Conservation (phyloP, 1,140 invertebrate species). For the Drosophila subobscura region DNA sequence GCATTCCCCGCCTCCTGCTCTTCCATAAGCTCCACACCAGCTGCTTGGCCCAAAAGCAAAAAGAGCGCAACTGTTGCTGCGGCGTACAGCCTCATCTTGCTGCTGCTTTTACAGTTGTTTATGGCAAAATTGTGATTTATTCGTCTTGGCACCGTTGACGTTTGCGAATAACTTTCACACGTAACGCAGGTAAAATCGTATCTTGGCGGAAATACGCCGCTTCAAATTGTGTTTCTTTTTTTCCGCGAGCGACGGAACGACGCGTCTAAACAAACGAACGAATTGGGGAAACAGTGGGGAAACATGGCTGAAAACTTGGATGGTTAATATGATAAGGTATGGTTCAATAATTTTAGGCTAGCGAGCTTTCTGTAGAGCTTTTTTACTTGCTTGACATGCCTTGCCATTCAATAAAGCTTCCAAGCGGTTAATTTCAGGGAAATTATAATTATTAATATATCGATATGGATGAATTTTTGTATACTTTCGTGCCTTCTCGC, state of each 20-base stretch:
- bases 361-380: no score
- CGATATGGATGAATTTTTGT: no score
- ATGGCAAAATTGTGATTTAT: not conserved
- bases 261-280: not conserved
- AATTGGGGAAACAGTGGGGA: not conserved
- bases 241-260: not conserved
- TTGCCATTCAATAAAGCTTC: no score
- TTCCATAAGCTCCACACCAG: constrained; percentile 42
- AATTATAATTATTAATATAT: no score
- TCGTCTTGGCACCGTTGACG: constrained; percentile 12
- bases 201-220: constrained; percentile 28
- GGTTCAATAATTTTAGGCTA: no score
- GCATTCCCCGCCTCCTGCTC: constrained; percentile 28
- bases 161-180: constrained; percentile 38
- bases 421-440: no score
- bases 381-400: no score
- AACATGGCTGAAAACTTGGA: no score
- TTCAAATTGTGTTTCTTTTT: constrained; percentile 2
- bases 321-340: no score
- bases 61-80: constrained; percentile 78
- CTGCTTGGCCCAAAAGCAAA: constrained; percentile 60
- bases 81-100: constrained; percentile 67
- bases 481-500: no score
- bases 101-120: not conserved
- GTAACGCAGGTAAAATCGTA: constrained; percentile 8